Percentiles rank a stretch among this genome's conserved stretches.
Conservation (phyloP, 1,140 invertebrate species). For the Penaeus chinensis region DNA sequence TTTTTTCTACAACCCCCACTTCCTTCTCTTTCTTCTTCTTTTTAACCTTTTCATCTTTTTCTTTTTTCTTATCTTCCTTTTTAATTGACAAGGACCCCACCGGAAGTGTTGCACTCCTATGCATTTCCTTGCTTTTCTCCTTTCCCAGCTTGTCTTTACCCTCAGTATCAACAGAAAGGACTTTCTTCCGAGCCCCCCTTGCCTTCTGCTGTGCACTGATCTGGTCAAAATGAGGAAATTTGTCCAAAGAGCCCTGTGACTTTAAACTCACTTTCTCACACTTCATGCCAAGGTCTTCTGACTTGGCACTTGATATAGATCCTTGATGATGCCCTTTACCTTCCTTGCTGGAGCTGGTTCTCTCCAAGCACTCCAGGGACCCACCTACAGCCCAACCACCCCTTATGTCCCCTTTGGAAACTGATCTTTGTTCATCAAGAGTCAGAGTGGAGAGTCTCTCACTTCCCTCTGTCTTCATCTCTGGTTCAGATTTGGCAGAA, state of each 20-base stretch:
- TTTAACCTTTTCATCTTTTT: slow-evolving; percentile 43
- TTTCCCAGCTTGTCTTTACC: slow-evolving; percentile 21
- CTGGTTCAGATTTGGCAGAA: neutral
- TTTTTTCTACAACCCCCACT: slow-evolving; percentile 47
- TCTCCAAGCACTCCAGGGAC: slow-evolving; percentile 41
- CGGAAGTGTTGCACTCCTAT: slow-evolving; percentile 60
- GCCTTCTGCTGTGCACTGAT: slow-evolving; percentile 54
- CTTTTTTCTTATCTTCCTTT: slow-evolving; percentile 50
- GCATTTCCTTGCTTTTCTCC: slow-evolving; percentile 48
- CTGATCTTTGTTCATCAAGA: slow-evolving; percentile 14
- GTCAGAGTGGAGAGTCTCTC: slow-evolving; percentile 31
- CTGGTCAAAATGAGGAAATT: slow-evolving; percentile 62
- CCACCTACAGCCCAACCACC: slow-evolving; percentile 28
- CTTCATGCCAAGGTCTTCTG: slow-evolving; percentile 34
- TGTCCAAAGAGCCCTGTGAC: slow-evolving; percentile 60
- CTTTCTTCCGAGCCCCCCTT: slow-evolving; percentile 48
- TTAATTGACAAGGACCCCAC: slow-evolving; percentile 50
- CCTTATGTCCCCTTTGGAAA: neutral
- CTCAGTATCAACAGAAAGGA: slow-evolving; percentile 54
- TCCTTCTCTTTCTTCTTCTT: slow-evolving; percentile 54
- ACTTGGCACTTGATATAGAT: slow-evolving; percentile 43
- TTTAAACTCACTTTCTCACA: slow-evolving; percentile 57
- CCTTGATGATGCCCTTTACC: slow-evolving; percentile 11
- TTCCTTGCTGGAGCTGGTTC: slow-evolving; percentile 4
- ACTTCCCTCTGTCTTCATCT: slow-evolving; percentile 34